phyloP scores from a whole-genome alignment of 2,797 vertebrate species.

The Acrocephalus scirpaceus region DNA sequence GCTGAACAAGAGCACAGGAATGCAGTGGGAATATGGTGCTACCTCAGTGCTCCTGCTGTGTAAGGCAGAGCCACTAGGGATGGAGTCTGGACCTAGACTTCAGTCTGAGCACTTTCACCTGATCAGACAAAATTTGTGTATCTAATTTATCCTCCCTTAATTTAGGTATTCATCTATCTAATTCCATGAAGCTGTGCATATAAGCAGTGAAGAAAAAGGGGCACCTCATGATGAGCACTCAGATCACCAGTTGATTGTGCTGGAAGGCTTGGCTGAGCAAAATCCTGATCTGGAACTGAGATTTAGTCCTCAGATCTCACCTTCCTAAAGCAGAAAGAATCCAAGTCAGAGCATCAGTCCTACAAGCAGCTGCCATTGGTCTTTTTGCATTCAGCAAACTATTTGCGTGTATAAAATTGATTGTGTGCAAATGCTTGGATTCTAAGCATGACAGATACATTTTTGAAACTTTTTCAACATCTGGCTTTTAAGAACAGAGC shows the following conservation, averaged over 20 bases:
- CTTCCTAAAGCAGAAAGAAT: neutral
- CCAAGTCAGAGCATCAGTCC: neutral
- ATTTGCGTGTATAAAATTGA: neutral
- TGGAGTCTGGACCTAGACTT: neutral
- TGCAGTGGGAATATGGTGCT: neutral
- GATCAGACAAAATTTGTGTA: neutral
- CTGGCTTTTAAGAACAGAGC: neutral
- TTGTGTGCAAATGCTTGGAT: neutral
- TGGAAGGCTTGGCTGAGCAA: neutral
- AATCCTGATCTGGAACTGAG: neutral
- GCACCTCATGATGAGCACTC: neutral
- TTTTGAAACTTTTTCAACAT: slow-evolving; percentile 15
- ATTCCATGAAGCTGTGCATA: neutral
- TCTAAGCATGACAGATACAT: neutral
- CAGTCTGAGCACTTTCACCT: neutral
- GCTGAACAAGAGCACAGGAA: neutral
- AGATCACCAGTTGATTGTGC: neutral
- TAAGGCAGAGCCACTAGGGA: neutral
- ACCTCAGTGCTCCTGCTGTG: neutral
- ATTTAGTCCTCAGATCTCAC: neutral
- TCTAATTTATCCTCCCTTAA: neutral
- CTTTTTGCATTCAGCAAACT: neutral
- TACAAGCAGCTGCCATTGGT: neutral
- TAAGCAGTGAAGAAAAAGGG: neutral
- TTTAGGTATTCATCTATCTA: neutral